A percentile compares a stretch with the other conserved stretches of the same genome.
phyloP scores from a whole-genome alignment of 2,888 invertebrate species.

The Eugnorisma glareosa region DNA sequence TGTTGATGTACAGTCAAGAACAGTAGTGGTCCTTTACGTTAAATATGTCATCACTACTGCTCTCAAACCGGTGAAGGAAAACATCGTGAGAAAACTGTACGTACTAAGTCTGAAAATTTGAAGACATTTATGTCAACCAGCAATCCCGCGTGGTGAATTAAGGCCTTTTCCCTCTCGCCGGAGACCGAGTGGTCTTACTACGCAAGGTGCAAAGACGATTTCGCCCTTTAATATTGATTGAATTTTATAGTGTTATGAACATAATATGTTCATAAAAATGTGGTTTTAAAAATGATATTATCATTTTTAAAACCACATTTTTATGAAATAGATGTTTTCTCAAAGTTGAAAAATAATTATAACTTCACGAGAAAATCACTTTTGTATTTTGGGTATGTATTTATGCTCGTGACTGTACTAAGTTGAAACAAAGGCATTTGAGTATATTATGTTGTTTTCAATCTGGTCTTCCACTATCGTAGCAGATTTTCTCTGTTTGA shows the following conservation, averaged over 20 bases:
- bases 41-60: not conserved
- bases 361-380: not conserved
- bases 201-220: not conserved
- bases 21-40: not conserved
- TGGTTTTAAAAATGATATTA: no score
- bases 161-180: not conserved
- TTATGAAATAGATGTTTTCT: not conserved
- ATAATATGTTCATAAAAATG: no score
- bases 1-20: not conserved
- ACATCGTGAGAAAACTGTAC: not conserved
- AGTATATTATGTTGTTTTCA: slow-evolving; percentile 25
- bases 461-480: no score
- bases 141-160: not conserved
- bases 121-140: not conserved
- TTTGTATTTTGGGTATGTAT: not conserved
- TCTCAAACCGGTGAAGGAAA: not conserved
- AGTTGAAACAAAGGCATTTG: slow-evolving; percentile 30
- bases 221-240: not conserved
- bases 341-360: not conserved
- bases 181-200: not conserved
- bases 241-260: not conserved
- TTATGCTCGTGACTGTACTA: not conserved
- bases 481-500: slow-evolving; percentile 5
- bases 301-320: not conserved
- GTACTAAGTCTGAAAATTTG: not conserved